Evolutionary conservation across 2,113 vertebrate genomes (phyloP), one percentile per base, ranked within the genome.

Genomic region (Ariopsis seemanni): DNA sequence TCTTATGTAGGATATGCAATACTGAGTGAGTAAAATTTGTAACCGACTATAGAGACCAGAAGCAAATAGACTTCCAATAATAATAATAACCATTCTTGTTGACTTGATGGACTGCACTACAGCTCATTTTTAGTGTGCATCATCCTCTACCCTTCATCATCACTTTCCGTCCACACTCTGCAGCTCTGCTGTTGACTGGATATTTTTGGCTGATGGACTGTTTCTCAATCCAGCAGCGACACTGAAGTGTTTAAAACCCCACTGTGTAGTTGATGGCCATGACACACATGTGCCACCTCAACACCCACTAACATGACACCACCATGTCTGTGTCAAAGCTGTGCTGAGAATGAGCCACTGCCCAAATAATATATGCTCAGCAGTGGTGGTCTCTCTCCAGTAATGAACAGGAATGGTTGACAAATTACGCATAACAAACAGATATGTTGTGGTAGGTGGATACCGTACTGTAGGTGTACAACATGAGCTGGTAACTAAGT

Each of bases 231-330:
- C n/a, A 80, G 8, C 27, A 12, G 20, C 62, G 79, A 82, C 79
- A 82, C 30, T 8, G 25, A 82, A 57, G 20, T 82, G 79, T 82
- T 82, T 82, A 82, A 60, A 82, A 22, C 17, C 57, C 27, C 30
- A 22, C 7, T 58, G 27, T 34, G 12, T 20, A 60, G 53, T 14
- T 81, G 55, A 81, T 81, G 78, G 78, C 55, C 2, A 3, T 81
- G 78, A 60, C 53, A 60, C 48, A 55, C 52, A 5, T 25, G 50
- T 79, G 75, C 52, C 52, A 62, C 79, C 55, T 62, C 57, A 42
- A 82, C 57, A 82, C 57, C 30, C 57, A 82, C 57, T 22, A 62
- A 62, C 79, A 82, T 20, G 57, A 82, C 78, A 80, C 55, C 78
- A 18, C n/a, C 0, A 18, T 60, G 30, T 60, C 79, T 42, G 30